Base-by-base conservation (phyloP, 1,140 invertebrate species). In the Heliothis subflexa region DNA sequence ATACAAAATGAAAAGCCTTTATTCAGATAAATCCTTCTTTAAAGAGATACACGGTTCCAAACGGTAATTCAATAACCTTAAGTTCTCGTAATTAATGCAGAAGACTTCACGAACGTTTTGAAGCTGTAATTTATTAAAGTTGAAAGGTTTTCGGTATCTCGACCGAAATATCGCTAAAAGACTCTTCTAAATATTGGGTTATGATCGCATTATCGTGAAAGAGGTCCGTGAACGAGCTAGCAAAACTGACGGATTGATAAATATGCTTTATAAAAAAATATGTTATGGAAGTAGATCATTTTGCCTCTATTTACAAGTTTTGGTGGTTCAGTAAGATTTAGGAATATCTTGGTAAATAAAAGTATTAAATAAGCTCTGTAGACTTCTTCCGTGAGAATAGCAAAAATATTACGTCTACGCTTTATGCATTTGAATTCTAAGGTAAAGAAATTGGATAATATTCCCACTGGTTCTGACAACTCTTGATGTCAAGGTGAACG, bases 181-280 rank as follows among this genome's bases (percentile, higher is more conserved):
- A 76, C 74, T 64, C 61, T 76, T 66, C 40, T 57, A 75, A 75
- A 75, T 62, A 76, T 76, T 66, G 74, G 62, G 62, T 76, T 76
- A 76, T 66, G 62, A 76, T 64, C 59, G 50, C 50, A 76, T 66
- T 76, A 76, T 76, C 61, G 40, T 25, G 74, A 66, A 66, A 66
- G 49, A 76, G 74, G 61, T 76, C 50, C 66, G 57, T 66, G 55
- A 52, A 76, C 57, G 59, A 75, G 73, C 57, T 75, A 62, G 45
- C n/a, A 16, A 66, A 76, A 66, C 61, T 66, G 61, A 54, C 49
- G 28, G 61, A 66, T 62, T 66, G 28, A 21, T 55, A 66, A 64
- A 66, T 76, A 66, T 52, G 33, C 33, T 40, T 40, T 40, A 40
- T 40, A 40, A 40, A 40, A 25, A 40, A 40, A 9, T 40, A 40